Evolutionary conservation across 2,797 vertebrate species (phyloP), one percentile per base, ranked within the genome.

Genomic region (Echiichthys vipera): DNA sequence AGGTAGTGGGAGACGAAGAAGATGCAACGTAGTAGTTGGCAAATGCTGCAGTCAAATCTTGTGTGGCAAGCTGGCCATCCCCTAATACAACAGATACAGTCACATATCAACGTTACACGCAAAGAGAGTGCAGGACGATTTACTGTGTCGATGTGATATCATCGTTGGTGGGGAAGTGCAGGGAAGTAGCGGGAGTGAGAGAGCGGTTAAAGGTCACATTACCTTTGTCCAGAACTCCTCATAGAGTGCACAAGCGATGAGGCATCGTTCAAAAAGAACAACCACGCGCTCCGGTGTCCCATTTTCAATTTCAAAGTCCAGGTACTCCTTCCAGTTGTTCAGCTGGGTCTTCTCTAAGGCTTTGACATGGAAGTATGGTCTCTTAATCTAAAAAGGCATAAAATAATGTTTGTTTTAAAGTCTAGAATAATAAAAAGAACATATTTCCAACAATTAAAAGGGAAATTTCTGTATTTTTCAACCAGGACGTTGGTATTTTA

Each of bases 81-180:
- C 98, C 98, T 99, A 99, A 99, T 98, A 97, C 97, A 99, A 99
- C 97, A 99, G 96, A 99, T 99, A 99, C 97, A 99, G 98, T 98
- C 97, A 99, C 95, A 97, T 94, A 98, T 98, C 97, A 99, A 97
- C 97, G 94, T 98, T 98, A 96, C 97, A 97, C 96, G 94, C 96
- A 98, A 96, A 97, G 96, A 94, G 96, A 95, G 96, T 95, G 96
- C 96, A 96, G 96, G 95, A 96, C 96, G 96, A 96, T 97, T 94
- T 89, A 91, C 90, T 92, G 96, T 96, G 95, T 96, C 95, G 95
- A 95, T 95, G 93, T 97, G 95, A 96, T 96, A 96, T 96, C 94
- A 96, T 96, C 94, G 95, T 96, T 94, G 94, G 80, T 89, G 91
- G 90, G 92, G 94, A 94, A 85, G 95, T 96, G 93, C 95, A 93